Conservation (phyloP, 53 echinoderm and acorn worm species). For the Apostichopus leukothele region DNA sequence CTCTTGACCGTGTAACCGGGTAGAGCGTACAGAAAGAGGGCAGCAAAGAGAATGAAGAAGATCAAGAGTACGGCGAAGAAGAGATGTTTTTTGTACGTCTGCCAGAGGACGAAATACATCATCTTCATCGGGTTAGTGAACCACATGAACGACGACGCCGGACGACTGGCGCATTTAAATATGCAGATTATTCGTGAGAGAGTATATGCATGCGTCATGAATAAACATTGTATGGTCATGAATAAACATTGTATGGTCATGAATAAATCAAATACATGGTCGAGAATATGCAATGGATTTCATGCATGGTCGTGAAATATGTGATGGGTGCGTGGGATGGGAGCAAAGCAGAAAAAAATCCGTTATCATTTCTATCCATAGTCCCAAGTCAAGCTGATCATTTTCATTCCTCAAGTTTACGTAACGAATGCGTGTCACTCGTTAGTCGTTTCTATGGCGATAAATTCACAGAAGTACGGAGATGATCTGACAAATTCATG, state of each 20-base stretch:
- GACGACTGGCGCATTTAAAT: slow-evolving; percentile 58
- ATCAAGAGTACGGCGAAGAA: slow-evolving; percentile 51
- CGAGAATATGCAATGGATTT: background rate
- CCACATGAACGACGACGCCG: slow-evolving; percentile 66
- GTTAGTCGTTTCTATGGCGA: no score
- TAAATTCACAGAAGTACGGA: no score
- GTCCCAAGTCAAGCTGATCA: no score
- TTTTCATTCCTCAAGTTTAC: no score
- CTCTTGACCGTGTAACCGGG: slow-evolving; percentile 12
- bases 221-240: background rate
- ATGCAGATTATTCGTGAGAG: background rate
- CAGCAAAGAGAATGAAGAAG: background rate
- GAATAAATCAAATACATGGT: no score
- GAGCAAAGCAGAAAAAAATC: background rate
- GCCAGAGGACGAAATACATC: slow-evolving; percentile 71
- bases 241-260: background rate
- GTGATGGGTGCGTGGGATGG: background rate
- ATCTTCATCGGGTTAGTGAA: slow-evolving; percentile 69
- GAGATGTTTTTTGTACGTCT: slow-evolving; percentile 68
- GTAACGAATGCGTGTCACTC: no score
- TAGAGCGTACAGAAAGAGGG: slow-evolving; percentile 14
- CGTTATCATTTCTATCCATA: background rate
- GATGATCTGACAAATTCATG: no score
- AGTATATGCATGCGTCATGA: background rate
- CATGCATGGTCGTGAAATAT: background rate